Evolutionary conservation across 2,888 invertebrate genomes (phyloP), one percentile per base, ranked within the genome.

Genomic region (Anticlea derivata): DNA sequence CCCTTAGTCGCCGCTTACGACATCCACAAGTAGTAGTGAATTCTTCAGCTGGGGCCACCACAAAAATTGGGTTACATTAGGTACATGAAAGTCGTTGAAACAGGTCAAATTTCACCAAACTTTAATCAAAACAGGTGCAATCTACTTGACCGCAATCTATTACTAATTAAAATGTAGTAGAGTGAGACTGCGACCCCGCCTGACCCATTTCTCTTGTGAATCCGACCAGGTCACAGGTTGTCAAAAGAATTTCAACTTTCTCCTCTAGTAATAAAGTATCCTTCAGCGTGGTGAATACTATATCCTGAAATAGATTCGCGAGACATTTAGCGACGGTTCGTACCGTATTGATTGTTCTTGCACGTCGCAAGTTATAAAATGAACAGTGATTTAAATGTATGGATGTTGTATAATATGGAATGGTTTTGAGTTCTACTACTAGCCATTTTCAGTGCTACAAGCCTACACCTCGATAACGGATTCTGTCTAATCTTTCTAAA

Each of bases 121-220:
- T n/a, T n/a, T n/a, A n/a, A n/a, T n/a, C n/a, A n/a, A n/a, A n/a
- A 70, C 73, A 74, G 66, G 67, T 74, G 66, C 60, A 60, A 50
- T 50, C 47, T 50, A 48, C 41, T 44, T 44, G 47, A 60, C 60
- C 44, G 43, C 49, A 43, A 55, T 62, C 58, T 55, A 56, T 55
- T 59, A 66, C 62, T 69, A 75, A 78, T 82, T 80, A 82, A 82
- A 75, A 80, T 73, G 75, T 78, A 79, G 67, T 71, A 73, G 73
- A 75, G 76, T 68, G 78, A 75, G 75, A 80, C 73, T 68, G 60
- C 73, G 73, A 79, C 82, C 78, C 67, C 69, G 64, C 58, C 67
- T 83, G 86, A 85, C 86, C 86, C 71, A 86, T 84, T 86, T 86
- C 75, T 73, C 67, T 63, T 68, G 67, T 68, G 74, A 67, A 73